phyloP scores from a whole-genome alignment of 1,140 invertebrate genomes.

The Eubasilissa regina region DNA sequence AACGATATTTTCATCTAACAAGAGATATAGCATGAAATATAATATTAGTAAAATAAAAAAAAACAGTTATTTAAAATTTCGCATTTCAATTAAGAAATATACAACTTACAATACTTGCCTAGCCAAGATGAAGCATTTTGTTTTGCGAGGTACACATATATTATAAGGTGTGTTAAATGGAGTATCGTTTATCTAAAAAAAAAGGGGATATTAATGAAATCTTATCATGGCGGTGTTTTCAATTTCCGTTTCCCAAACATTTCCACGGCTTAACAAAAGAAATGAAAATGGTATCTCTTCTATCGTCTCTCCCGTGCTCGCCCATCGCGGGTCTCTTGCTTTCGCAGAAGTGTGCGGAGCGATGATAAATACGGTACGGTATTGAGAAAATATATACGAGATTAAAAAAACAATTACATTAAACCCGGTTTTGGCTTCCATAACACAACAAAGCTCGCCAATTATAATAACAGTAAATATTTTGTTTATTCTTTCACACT shows the following conservation, averaged over 20 bases:
- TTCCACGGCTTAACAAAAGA: conserved; percentile 7
- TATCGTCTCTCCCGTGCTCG: neutral
- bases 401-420: neutral
- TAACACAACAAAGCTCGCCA: no score
- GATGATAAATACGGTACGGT: neutral
- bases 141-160: no score
- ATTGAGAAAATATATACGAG: neutral
- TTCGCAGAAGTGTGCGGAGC: neutral
- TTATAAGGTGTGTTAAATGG: neutral
- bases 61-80: no score
- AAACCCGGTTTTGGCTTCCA: no score
- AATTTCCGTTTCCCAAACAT: conserved; percentile 16
- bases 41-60: no score
- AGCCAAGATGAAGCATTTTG: no score
- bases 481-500: no score
- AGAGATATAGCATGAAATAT: no score
- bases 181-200: neutral
- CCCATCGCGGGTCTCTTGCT: neutral
- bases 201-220: conserved; percentile 6
- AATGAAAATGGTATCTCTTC: neutral
- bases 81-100: no score
- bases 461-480: no score
- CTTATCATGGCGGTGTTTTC: conserved; percentile 8
- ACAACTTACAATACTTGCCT: no score
- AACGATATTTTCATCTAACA: no score